A percentile compares a stretch with the other conserved stretches of the same genome.
Evolutionary conservation across 2,113 vertebrate genomes (phyloP).

Genomic region (Aleadryas rufinucha): DNA sequence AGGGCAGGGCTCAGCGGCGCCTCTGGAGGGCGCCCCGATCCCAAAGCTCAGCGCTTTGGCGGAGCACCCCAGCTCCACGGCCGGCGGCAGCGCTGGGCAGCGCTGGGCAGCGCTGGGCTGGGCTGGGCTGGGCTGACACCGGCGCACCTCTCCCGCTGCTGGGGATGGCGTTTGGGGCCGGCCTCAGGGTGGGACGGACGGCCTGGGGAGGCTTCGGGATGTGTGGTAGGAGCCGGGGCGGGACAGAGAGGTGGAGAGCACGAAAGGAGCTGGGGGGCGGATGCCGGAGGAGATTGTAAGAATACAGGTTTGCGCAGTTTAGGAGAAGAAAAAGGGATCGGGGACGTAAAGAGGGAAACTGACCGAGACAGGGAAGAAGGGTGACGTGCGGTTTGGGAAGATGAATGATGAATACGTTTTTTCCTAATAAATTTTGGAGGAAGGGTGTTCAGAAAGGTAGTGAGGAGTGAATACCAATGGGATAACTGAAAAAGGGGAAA

Average conservation of each 20-base stretch:
- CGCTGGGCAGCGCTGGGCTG: accelerated
- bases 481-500: not conserved
- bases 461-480: not conserved
- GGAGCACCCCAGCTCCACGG: not conserved
- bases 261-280: accelerated
- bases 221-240: not conserved
- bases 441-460: not conserved
- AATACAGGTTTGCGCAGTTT: not conserved
- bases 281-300: accelerated
- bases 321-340: not conserved
- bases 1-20: not conserved
- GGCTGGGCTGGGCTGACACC: accelerated
- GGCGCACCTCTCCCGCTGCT: accelerated
- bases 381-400: not conserved
- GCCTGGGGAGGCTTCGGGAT: not conserved
- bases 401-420: not conserved
- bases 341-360: not conserved
- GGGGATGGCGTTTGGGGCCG: accelerated
- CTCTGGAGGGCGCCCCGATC: not conserved
- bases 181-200: not conserved
- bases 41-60: not conserved
- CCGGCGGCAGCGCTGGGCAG: accelerated
- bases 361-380: not conserved
- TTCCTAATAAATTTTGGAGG: not conserved
- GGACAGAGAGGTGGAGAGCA: not conserved